Evolutionary conservation across 2,888 invertebrate genomes (phyloP).

Genomic region (Eupsilia transversa): DNA sequence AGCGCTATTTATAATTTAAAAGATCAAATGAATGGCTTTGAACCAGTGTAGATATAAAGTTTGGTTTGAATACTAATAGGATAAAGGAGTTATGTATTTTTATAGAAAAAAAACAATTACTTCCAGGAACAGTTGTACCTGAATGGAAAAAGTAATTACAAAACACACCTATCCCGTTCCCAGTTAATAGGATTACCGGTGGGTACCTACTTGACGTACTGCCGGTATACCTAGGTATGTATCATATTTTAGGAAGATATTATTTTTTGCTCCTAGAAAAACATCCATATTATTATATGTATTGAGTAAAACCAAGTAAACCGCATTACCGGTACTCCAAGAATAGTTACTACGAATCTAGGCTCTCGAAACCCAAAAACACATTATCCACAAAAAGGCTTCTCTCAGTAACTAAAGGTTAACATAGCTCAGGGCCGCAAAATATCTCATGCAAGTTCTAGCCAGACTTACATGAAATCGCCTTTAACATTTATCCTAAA

Average conservation of each 20-base stretch:
- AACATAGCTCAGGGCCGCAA: constrained; percentile 20
- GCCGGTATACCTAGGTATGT: neutral
- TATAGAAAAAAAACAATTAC: neutral
- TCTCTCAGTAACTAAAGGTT: constrained; percentile 19
- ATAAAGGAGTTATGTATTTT: neutral
- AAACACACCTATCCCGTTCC: neutral
- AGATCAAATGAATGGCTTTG: neutral
- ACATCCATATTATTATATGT: neutral
- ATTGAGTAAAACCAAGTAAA: neutral
- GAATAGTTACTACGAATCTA: neutral
- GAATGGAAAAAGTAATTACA: neutral
- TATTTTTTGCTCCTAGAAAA: neutral
- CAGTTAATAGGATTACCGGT: neutral
- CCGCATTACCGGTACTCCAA: neutral
- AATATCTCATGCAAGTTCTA: constrained; percentile 34
- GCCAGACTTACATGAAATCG: constrained; percentile 31
- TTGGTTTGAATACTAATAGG: neutral
- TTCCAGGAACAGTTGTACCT: neutral
- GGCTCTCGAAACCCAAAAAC: constrained; percentile 21
- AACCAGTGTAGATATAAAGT: neutral
- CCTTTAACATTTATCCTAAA: constrained; percentile 25
- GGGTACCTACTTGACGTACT: neutral
- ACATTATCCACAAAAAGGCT: constrained; percentile 35
- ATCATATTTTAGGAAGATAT: neutral
- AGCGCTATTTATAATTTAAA: neutral